A percentile compares a stretch with the other conserved stretches of the same genome.
Conservation (phyloP, 2,888 invertebrate genomes). For the Lepidonotus clava region DNA sequence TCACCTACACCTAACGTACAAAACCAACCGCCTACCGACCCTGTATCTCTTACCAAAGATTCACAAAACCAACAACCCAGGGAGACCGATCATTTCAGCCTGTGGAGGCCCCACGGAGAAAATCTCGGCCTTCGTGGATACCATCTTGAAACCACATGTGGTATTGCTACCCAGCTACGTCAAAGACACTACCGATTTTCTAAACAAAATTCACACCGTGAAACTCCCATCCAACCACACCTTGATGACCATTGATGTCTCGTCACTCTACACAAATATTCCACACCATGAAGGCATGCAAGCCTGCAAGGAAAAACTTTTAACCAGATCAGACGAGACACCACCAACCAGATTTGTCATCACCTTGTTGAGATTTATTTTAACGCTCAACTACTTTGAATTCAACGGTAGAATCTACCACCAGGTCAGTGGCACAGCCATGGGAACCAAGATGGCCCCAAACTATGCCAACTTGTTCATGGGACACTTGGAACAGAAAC, state of each 20-base stretch:
- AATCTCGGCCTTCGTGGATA: background rate
- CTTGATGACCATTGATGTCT: constrained; percentile 15
- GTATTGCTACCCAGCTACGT: background rate
- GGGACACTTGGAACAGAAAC: constrained; percentile 58
- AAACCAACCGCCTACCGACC: background rate
- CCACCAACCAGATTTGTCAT: background rate
- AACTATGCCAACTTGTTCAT: constrained; percentile 61
- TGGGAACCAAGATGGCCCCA: constrained; percentile 63
- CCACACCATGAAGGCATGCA: background rate
- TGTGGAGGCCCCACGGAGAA: constrained; percentile 12
- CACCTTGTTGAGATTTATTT: background rate
- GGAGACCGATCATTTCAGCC: background rate
- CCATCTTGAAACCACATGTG: background rate
- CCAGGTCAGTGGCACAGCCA: constrained; percentile 60
- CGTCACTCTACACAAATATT: constrained; percentile 29
- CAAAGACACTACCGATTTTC: background rate
- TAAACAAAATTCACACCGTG: background rate
- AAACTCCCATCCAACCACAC: background rate
- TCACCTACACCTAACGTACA: background rate
- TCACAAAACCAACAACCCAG: constrained; percentile 6
- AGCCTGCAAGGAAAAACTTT: background rate
- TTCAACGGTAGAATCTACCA: constrained; percentile 58
- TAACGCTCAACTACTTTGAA: constrained; percentile 58
- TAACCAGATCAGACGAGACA: background rate
- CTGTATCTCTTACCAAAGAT: background rate